These are phyloP conservation scores for Darevskia mixta DNA, from an alignment of 2,797 vertebrate species.

Conservation along the genomic window DNA sequence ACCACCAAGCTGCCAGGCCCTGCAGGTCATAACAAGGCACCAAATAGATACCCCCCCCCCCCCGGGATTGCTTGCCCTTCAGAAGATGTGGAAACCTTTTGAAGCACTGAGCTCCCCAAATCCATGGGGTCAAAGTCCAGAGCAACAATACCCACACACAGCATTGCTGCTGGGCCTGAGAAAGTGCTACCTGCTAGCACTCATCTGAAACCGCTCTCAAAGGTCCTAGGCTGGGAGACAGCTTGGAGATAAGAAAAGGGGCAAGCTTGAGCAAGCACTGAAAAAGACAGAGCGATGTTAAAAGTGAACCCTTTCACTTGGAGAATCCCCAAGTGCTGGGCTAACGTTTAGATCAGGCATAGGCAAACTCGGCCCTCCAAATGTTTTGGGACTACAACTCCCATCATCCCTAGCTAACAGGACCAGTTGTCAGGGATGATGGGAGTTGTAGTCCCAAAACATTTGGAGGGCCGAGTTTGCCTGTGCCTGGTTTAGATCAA, in stretches of 20 bases:
- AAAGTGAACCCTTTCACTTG: not conserved
- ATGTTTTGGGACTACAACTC: too few species aligned
- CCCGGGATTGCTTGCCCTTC: not conserved
- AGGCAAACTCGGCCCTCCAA: too few species aligned
- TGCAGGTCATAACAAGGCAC: slow-evolving; percentile 68
- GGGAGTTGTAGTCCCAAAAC: too few species aligned
- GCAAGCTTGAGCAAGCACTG: slow-evolving; percentile 7
- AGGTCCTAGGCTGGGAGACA: not conserved
- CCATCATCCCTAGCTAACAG: too few species aligned
- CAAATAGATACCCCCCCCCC: slow-evolving; percentile 48
- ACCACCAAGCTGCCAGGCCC: slow-evolving; percentile 67
- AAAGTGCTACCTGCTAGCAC: slow-evolving; percentile 6
- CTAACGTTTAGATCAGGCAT: not conserved
- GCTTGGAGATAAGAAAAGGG: slow-evolving; percentile 19
- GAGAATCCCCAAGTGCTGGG: not conserved
- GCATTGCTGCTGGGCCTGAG: not conserved
- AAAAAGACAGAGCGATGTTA: not conserved
- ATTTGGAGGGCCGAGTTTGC: too few species aligned
- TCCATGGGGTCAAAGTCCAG: slow-evolving; percentile 37
- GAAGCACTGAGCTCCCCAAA: slow-evolving; percentile 62
- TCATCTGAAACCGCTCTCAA: not conserved
- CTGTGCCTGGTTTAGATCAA: too few species aligned
- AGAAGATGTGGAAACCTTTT: slow-evolving; percentile 50
- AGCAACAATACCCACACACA: slow-evolving; percentile 27
- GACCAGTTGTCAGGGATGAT: too few species aligned